These are phyloP conservation scores for Samia ricini DNA, from an alignment of 1,140 invertebrate species.

Conservation along the genomic window DNA sequence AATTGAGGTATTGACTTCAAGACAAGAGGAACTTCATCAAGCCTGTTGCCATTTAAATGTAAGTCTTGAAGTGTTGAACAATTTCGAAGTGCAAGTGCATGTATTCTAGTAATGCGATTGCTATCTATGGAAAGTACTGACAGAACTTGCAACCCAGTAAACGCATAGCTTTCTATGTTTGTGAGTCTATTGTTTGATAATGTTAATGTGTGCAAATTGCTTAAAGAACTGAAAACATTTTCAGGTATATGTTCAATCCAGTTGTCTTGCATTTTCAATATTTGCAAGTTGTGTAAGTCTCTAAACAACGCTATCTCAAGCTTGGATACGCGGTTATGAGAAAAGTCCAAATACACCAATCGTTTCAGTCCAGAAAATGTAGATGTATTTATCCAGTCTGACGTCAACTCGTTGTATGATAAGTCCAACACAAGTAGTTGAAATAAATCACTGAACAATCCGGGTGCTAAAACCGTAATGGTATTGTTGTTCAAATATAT, in stretches of 20 bases:
- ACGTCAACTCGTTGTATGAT: constrained; percentile 90
- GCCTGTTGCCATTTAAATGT: constrained; percentile 92
- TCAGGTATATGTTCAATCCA: constrained; percentile 88
- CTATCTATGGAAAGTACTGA: constrained; percentile 90
- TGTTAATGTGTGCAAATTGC: constrained; percentile 90
- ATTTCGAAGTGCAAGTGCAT: constrained; percentile 89
- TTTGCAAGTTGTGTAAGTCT: constrained; percentile 89
- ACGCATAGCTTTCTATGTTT: constrained; percentile 86
- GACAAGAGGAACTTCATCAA: constrained; percentile 90
- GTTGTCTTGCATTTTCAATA: constrained; percentile 90
- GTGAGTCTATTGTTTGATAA: constrained; percentile 92
- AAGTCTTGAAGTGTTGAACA: constrained; percentile 91
- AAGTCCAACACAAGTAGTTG: constrained; percentile 90
- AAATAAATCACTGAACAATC: constrained; percentile 88
- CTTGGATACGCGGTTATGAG: constrained; percentile 87
- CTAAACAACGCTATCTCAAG: constrained; percentile 89
- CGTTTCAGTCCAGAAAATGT: constrained; percentile 91
- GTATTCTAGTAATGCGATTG: constrained; percentile 88
- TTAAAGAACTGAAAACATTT: constrained; percentile 88
- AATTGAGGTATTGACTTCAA: constrained; percentile 87
- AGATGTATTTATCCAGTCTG: constrained; percentile 91
- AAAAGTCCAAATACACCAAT: constrained; percentile 89
- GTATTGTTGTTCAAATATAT: constrained; percentile 92
- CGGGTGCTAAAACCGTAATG: constrained; percentile 91
- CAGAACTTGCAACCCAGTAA: constrained; percentile 87